phyloP scores from a whole-genome alignment of 2,113 vertebrate species.

The Myrmecobius fasciatus region DNA sequence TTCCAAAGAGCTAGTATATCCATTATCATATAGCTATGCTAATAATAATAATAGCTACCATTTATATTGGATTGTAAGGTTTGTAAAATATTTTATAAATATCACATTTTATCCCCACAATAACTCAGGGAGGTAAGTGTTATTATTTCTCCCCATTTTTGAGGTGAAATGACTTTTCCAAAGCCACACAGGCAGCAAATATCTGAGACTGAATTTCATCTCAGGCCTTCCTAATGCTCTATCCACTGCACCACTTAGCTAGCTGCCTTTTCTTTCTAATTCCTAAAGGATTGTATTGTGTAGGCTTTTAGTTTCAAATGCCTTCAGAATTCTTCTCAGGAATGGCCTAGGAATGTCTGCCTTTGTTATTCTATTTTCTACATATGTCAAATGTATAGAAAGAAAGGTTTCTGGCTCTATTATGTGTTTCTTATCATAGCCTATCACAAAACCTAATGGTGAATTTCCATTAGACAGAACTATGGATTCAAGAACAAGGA shows the following conservation, averaged over 20 bases:
- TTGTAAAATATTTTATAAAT: background rate
- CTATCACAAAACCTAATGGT: background rate
- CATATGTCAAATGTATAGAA: background rate
- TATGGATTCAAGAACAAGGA: background rate
- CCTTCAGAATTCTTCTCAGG: constrained; percentile 75
- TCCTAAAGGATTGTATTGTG: constrained; percentile 75
- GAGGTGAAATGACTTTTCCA: background rate
- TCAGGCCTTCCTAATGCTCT: background rate
- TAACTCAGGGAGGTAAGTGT: background rate
- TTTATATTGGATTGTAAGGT: background rate
- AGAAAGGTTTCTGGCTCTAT: constrained; percentile 12
- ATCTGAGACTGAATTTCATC: background rate
- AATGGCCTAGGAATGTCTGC: constrained; percentile 75
- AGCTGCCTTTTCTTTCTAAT: background rate
- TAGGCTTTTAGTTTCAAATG: background rate
- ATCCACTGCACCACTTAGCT: background rate
- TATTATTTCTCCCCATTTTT: background rate
- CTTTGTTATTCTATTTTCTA: background rate
- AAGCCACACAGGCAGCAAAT: background rate
- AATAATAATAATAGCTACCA: background rate
- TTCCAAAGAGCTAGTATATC: background rate
- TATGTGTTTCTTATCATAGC: constrained; percentile 14
- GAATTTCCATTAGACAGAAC: constrained; percentile 33
- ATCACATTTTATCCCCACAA: background rate
- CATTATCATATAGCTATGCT: background rate